Evolutionary conservation across 2,888 invertebrate genomes (phyloP), one percentile per base, ranked within the genome.

Genomic region (Pycnomerus fuliginosus): DNA sequence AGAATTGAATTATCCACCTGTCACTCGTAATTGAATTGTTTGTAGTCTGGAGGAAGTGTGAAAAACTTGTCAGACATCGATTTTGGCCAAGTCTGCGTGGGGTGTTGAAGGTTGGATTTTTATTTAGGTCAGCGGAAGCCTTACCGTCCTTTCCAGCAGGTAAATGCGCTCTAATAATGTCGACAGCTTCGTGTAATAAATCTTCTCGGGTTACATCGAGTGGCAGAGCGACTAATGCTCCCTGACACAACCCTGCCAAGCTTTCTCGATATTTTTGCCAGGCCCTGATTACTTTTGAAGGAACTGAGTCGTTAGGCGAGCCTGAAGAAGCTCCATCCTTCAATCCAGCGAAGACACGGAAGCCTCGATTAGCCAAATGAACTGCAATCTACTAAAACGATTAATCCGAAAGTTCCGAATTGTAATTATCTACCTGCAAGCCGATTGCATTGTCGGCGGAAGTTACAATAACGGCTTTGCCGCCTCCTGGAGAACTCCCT

Each of bases 151-250:
- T 87, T 24, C 88, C 87, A 33, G 87, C 87, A 45, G 88, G 89
- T 61, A 90, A 73, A 74, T 89, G 87, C 35, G 87, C 84, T 11
- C 88, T 82, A 51, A 89, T 84, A 12, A 84, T 82, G 53, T 86
- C 82, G 8, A 87, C 86, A 3, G 88, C 87, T 70, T 88, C 87
- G 49, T 86, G 87, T 29, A 90, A 70, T 53, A 87, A 74, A 68
- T 90, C 90, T 70, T 90, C 90, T 25, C 89, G 77, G 1, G 86
- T 87, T 11, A 89, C 86, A 65, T 90, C 90, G 56, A 90, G 70
- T 33, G 86, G 84, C 56, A 90, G 72, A 3, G 86, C 83, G 42
- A 85, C 81, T 34, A 89, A 79, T 50, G 69, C 57, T 38, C 73
- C 65, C 41, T 62, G 69, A 33, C 52, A 50, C 22, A 44, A 44